A percentile compares a stretch with the other conserved stretches of the same genome.
Conservation (phyloP, 2,888 invertebrate species). For the Dryadula phaetusa region DNA sequence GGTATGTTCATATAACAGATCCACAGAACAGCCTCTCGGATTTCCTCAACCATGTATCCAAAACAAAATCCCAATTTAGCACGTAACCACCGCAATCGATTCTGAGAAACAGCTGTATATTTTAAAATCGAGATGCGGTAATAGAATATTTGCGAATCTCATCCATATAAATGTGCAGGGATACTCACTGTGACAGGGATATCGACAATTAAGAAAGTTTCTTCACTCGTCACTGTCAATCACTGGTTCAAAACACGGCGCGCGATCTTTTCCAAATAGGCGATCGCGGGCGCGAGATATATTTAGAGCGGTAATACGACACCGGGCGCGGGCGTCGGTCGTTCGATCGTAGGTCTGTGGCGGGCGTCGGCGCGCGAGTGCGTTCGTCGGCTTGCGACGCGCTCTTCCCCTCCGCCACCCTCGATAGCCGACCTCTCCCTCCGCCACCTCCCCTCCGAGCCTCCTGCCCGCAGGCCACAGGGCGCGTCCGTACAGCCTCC, state of each 20-base stretch:
- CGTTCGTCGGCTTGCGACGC: constrained; percentile 42
- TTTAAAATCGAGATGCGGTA: constrained; percentile 73
- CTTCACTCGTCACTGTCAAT: constrained; percentile 83
- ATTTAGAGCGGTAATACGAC: constrained; percentile 83
- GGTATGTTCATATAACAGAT: constrained; percentile 35
- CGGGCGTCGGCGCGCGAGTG: constrained; percentile 77
- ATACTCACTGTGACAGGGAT: constrained; percentile 72
- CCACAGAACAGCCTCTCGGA: constrained; percentile 54
- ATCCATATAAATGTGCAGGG: constrained; percentile 48
- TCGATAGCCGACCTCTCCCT: constrained; percentile 30
- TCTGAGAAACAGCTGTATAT: constrained; percentile 80
- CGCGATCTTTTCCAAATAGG: constrained; percentile 82
- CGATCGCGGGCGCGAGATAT: constrained; percentile 81
- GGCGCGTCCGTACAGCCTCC: constrained; percentile 58
- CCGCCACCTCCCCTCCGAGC: constrained; percentile 39
- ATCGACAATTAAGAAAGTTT: constrained; percentile 63
- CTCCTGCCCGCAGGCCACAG: constrained; percentile 36
- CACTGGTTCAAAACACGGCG: constrained; percentile 83
- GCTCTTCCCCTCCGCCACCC: constrained; percentile 38
- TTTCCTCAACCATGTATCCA: constrained; percentile 60
- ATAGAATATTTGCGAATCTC: constrained; percentile 57
- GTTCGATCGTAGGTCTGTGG: constrained; percentile 70
- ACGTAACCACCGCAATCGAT: constrained; percentile 69
- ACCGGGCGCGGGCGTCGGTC: constrained; percentile 77
- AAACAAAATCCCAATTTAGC: constrained; percentile 73